Percentiles rank a stretch among this genome's conserved stretches.
phyloP scores from a whole-genome alignment of 2,113 vertebrate genomes.

The Laterallus jamaicensis region DNA sequence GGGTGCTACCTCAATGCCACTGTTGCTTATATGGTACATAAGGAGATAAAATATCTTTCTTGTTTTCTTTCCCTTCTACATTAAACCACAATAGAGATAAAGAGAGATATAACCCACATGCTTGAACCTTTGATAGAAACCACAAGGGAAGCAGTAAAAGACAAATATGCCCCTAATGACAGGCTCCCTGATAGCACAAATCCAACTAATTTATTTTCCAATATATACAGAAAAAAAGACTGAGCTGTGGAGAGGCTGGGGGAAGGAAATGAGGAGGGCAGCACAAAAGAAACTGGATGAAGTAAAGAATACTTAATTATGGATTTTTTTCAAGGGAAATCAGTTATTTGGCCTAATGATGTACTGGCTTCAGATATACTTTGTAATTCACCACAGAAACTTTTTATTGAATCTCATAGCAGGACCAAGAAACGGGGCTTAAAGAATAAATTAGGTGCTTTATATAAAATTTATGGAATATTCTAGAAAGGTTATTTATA shows the following conservation, averaged over 20 bases:
- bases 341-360: neutral
- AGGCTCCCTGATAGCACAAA: constrained; percentile 57
- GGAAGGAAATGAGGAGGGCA: neutral
- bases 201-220: constrained; percentile 66
- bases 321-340: neutral
- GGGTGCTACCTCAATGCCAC: neutral
- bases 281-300: neutral
- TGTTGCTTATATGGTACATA: constrained; percentile 7
- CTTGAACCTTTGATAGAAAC: constrained; percentile 59
- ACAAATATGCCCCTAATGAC: constrained; percentile 62
- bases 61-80: constrained; percentile 42
- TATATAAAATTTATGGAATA: neutral
- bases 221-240: neutral
- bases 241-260: neutral
- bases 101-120: constrained; percentile 29
- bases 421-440: neutral
- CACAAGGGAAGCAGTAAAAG: constrained; percentile 54
- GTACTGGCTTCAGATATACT: neutral
- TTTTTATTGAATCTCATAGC: neutral
- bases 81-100: constrained; percentile 57
- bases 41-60: constrained; percentile 53
- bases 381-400: neutral
- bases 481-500: neutral
- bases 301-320: neutral
- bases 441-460: neutral